Conservation (phyloP, 2,113 vertebrate genomes). For the Tragelaphus scriptus region DNA sequence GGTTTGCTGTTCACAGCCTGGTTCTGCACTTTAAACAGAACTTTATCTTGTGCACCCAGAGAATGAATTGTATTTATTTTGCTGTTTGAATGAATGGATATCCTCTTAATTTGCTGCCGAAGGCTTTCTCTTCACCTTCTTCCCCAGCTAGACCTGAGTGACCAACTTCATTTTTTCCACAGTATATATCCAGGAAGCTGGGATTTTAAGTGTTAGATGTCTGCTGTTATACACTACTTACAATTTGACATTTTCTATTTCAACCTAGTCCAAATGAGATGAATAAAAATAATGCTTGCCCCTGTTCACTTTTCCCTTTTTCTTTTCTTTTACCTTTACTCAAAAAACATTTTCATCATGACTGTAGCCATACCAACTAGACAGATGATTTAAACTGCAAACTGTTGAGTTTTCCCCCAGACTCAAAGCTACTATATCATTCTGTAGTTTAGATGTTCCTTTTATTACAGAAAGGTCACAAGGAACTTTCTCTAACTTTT, state of each 20-base stretch:
- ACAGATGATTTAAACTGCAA: constrained; percentile 12
- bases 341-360: constrained; percentile 10
- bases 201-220: not conserved
- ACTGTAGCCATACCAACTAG: not conserved
- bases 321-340: not conserved
- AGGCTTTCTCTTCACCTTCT: not conserved
- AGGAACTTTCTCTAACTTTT: not conserved
- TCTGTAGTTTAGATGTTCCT: not conserved
- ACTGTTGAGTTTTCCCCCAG: not conserved
- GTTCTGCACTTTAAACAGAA: not conserved
- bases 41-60: not conserved
- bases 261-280: not conserved
- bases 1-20: not conserved
- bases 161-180: not conserved
- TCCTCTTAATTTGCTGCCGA: not conserved
- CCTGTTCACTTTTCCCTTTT: not conserved
- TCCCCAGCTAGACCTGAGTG: not conserved
- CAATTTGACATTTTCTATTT: not conserved
- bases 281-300: not conserved
- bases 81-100: not conserved
- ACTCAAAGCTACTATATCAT: not conserved
- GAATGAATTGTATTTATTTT: not conserved
- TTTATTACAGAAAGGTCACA: not conserved
- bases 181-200: not conserved
- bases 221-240: not conserved